Conservation (phyloP, 1,140 invertebrate genomes). For the Hypothenemus hampei region DNA sequence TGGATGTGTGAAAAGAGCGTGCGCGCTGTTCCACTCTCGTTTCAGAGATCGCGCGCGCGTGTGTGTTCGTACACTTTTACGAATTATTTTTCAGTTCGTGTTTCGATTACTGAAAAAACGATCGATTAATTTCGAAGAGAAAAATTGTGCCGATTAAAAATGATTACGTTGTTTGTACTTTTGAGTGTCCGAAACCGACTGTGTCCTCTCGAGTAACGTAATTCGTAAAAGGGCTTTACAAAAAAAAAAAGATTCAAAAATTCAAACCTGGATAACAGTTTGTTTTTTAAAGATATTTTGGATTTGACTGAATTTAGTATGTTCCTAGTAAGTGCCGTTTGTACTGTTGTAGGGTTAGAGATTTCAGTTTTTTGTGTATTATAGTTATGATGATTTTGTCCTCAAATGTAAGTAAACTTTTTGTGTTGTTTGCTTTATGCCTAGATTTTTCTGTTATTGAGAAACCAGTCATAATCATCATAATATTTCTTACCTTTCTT, state of each 20-base stretch:
- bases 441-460: too few species aligned
- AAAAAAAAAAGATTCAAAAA: neutral
- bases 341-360: constrained; percentile 18
- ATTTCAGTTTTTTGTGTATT: constrained; percentile 16
- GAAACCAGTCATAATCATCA: too few species aligned
- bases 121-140: too few species aligned
- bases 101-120: too few species aligned
- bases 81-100: too few species aligned
- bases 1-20: constrained; percentile 1
- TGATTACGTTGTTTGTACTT: too few species aligned
- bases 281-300: constrained; percentile 16
- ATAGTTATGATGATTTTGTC: constrained; percentile 30
- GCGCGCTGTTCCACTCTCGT: constrained; percentile 8
- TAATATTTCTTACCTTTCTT: too few species aligned
- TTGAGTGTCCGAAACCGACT: too few species aligned
- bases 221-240: too few species aligned
- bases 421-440: constrained; percentile 10
- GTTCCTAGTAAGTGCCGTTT: constrained; percentile 27
- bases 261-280: constrained; percentile 17
- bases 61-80: neutral
- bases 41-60: constrained; percentile 16
- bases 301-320: constrained; percentile 24
- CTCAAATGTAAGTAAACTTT: constrained; percentile 30
- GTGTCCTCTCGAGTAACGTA: too few species aligned
- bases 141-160: too few species aligned